Conservation (phyloP, 2,797 vertebrate genomes). For the Coilia nasus region DNA sequence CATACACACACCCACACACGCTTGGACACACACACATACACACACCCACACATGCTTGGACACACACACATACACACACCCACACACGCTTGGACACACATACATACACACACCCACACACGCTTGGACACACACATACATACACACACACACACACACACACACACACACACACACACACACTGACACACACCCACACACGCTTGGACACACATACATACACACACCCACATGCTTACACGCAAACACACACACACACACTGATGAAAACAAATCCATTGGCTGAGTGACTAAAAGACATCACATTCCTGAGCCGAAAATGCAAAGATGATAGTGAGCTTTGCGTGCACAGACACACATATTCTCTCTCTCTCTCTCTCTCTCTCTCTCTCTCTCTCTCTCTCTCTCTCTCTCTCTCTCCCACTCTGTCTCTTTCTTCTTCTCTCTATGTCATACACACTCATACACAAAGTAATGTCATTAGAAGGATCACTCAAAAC, state of each 20-base stretch:
- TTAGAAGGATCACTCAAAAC: background rate
- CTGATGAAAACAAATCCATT: constrained; percentile 7
- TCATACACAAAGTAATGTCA: background rate
- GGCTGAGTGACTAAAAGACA: background rate
- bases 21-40: background rate
- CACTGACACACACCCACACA: constrained; percentile 34
- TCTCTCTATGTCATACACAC: background rate
- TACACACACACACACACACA: background rate
- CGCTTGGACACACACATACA: constrained; percentile 20
- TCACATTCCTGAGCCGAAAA: background rate
- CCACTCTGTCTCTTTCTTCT: too few relatives aligned
- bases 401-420: too few relatives aligned
- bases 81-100: constrained; percentile 23
- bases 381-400: too few relatives aligned
- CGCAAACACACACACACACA: constrained; percentile 27
- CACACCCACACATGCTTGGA: constrained; percentile 37
- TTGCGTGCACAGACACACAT: background rate
- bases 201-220: constrained; percentile 20
- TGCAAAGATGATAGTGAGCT: background rate
- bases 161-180: constrained; percentile 23
- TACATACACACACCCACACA: too few relatives aligned
- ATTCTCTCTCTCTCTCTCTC: too few relatives aligned
- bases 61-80: constrained; percentile 31
- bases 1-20: constrained; percentile 16
- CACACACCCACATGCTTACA: constrained; percentile 23